A percentile compares a stretch with the other conserved stretches of the same genome.
These are phyloP conservation scores for Piezodorus guildinii DNA, from an alignment of 1,140 invertebrate genomes.

Conservation along the genomic window DNA sequence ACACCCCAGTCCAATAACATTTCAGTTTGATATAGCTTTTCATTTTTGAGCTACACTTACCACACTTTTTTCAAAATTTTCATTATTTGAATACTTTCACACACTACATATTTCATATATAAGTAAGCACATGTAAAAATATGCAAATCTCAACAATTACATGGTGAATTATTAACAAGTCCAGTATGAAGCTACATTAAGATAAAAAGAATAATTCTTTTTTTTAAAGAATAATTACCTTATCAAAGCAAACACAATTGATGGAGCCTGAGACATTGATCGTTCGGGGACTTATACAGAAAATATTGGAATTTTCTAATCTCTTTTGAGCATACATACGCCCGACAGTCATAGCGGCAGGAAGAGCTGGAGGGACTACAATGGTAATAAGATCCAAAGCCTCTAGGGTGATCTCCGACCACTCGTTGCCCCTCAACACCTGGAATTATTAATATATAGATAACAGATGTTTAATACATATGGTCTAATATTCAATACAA, in stretches of 20 bases:
- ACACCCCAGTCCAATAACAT: too few relatives aligned
- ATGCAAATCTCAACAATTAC: too few relatives aligned
- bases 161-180: too few relatives aligned
- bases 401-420: slow-evolving; percentile 35
- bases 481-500: too few relatives aligned
- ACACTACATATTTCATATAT: too few relatives aligned
- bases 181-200: not conserved
- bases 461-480: not conserved
- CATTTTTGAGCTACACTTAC: too few relatives aligned
- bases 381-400: slow-evolving; percentile 88
- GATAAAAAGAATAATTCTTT: not conserved
- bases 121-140: too few relatives aligned
- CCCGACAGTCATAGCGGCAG: slow-evolving; percentile 89
- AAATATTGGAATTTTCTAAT: slow-evolving; percentile 62
- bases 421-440: slow-evolving; percentile 31
- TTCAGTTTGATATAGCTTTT: too few relatives aligned
- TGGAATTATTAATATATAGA: slow-evolving; percentile 15
- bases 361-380: slow-evolving; percentile 84
- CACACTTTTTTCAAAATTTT: too few relatives aligned
- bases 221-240: slow-evolving; percentile 55
- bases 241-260: slow-evolving; percentile 91
- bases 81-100: too few relatives aligned
- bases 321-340: slow-evolving; percentile 70
- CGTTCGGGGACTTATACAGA: slow-evolving; percentile 77
- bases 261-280: slow-evolving; percentile 85